These are phyloP conservation scores for Acyrthosiphon pisum DNA, from an alignment of 1,140 invertebrate species.

Conservation along the genomic window DNA sequence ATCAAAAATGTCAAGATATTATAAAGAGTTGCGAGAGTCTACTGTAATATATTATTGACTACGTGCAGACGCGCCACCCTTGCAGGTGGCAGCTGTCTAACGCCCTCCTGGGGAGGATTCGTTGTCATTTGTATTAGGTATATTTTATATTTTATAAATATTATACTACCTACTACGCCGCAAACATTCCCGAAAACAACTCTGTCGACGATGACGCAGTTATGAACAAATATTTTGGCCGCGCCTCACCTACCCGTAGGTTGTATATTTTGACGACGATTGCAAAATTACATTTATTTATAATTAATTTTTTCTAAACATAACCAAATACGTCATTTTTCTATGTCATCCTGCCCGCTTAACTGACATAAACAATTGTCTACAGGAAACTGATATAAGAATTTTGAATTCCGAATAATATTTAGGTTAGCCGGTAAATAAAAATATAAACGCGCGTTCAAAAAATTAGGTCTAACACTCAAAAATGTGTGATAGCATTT, in stretches of 20 bases:
- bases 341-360: not conserved
- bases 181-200: not conserved
- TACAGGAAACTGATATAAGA: not conserved
- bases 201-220: not conserved
- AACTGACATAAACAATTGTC: not conserved
- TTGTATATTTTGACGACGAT: not conserved
- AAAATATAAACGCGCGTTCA: not conserved
- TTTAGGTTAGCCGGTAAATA: not conserved
- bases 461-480: not conserved
- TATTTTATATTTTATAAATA: not conserved
- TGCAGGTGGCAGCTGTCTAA: not conserved
- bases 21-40: not conserved
- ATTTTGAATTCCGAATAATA: not conserved
- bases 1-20: not conserved
- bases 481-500: not conserved
- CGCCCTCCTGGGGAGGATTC: not conserved
- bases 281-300: not conserved
- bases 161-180: not conserved
- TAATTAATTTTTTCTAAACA: not conserved
- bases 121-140: not conserved
- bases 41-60: not conserved
- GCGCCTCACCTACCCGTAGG: not conserved
- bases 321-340: not conserved
- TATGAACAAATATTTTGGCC: not conserved
- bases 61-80: not conserved